phyloP scores from a whole-genome alignment of 2,888 invertebrate species.

The Ceriagrion tenellum region DNA sequence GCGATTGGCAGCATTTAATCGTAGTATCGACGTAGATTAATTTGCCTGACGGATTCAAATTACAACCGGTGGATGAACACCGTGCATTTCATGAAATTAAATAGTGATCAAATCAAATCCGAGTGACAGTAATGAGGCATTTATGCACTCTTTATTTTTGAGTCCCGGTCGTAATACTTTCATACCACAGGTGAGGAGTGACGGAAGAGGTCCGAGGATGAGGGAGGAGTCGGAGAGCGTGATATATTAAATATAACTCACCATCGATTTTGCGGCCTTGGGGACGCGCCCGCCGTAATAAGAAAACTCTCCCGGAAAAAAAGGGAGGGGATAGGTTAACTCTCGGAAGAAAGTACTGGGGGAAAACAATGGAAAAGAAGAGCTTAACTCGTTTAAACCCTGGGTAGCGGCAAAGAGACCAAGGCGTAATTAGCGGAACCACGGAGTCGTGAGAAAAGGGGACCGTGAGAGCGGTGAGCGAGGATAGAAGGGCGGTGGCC shows the following conservation, averaged over 20 bases:
- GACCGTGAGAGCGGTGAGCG: not conserved
- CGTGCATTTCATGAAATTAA: not conserved
- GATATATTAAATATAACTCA: not conserved
- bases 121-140: not conserved
- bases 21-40: not conserved
- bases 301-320: not conserved
- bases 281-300: not conserved
- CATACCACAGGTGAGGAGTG: not conserved
- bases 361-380: not conserved
- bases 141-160: not conserved
- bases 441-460: not conserved
- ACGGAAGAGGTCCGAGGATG: not conserved
- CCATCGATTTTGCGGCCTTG: not conserved
- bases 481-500: constrained; percentile 29
- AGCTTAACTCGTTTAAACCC: constrained; percentile 13
- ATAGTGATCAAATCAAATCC: too few relatives aligned
- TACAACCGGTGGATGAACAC: not conserved
- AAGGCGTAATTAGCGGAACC: not conserved
- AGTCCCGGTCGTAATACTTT: not conserved
- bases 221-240: not conserved
- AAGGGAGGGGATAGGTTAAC: not conserved
- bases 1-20: not conserved
- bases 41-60: not conserved
- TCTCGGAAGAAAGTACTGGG: not conserved
- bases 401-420: not conserved